Evolutionary conservation across 2,797 vertebrate species (phyloP).

Genomic region (Lepus townsendii): DNA sequence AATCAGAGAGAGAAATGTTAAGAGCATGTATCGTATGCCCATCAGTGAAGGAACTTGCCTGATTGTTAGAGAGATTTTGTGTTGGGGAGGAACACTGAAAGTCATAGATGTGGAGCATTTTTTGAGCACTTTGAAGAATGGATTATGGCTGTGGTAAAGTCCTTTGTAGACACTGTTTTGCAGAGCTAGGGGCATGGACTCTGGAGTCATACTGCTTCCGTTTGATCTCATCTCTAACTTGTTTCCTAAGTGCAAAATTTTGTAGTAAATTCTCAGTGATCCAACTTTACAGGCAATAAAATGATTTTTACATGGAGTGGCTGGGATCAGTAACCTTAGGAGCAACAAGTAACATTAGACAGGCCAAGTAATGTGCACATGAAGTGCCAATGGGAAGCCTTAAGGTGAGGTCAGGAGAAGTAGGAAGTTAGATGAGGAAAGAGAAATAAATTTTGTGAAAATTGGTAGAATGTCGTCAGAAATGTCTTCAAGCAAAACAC

Average conservation of each 20-base stretch:
- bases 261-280: slow-evolving; percentile 25
- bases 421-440: slow-evolving; percentile 37
- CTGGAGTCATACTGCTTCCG: slow-evolving; percentile 11
- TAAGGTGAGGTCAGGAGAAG: slow-evolving; percentile 29
- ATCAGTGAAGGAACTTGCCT: slow-evolving; percentile 39
- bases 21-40: neutral
- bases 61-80: slow-evolving; percentile 50
- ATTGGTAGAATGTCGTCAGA: slow-evolving; percentile 17
- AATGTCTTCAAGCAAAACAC: slow-evolving; percentile 43
- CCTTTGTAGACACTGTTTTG: slow-evolving; percentile 32
- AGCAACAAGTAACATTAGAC: neutral
- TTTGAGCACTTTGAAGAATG: slow-evolving; percentile 35
- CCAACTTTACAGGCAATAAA: slow-evolving; percentile 43
- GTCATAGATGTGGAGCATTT: neutral
- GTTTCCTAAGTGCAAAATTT: slow-evolving; percentile 54
- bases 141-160: slow-evolving; percentile 25
- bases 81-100: neutral
- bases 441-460: slow-evolving; percentile 49
- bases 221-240: slow-evolving; percentile 61
- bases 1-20: slow-evolving; percentile 3
- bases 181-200: neutral
- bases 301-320: slow-evolving; percentile 12
- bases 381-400: slow-evolving; percentile 9
- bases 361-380: slow-evolving; percentile 9
- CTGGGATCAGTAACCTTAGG: slow-evolving; percentile 21